Evolutionary conservation across 2,888 invertebrate species (phyloP).

Genomic region (Standfussiana lucernea): DNA sequence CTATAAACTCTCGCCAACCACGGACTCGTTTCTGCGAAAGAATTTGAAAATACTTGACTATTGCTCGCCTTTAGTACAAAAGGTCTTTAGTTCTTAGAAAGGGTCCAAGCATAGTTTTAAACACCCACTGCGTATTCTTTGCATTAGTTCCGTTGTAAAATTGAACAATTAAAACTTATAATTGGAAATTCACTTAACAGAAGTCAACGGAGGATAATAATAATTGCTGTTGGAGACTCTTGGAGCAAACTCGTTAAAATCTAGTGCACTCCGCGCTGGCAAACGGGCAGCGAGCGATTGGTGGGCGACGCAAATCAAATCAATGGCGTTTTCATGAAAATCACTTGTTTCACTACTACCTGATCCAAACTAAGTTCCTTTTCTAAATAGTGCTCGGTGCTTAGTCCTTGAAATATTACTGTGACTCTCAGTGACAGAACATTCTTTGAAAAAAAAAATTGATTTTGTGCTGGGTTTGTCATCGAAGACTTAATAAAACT

Average conservation of each 20-base stretch:
- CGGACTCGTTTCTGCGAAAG: conserved; percentile 65
- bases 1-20: conserved; percentile 71
- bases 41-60: conserved; percentile 76
- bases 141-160: conserved; percentile 53
- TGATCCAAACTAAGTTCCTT: not conserved
- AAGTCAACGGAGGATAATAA: conserved; percentile 76
- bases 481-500: not conserved
- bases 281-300: conserved; percentile 62
- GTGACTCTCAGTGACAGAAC: not conserved
- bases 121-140: conserved; percentile 1
- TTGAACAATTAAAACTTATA: conserved; percentile 77
- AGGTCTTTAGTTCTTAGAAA: conserved; percentile 27
- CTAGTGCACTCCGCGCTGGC: conserved; percentile 79
- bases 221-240: conserved; percentile 80
- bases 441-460: not conserved
- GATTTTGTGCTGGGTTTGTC: not conserved
- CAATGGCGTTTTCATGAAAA: conserved; percentile 62
- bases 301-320: conserved; percentile 65
- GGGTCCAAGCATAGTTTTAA: conserved; percentile 9
- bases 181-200: conserved; percentile 75
- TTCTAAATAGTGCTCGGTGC: not conserved
- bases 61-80: conserved; percentile 64
- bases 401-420: not conserved
- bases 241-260: conserved; percentile 85
- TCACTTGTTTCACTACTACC: conserved; percentile 20